Evolutionary conservation across 2,888 invertebrate genomes (phyloP).

Genomic region (Dynastes tityus): DNA sequence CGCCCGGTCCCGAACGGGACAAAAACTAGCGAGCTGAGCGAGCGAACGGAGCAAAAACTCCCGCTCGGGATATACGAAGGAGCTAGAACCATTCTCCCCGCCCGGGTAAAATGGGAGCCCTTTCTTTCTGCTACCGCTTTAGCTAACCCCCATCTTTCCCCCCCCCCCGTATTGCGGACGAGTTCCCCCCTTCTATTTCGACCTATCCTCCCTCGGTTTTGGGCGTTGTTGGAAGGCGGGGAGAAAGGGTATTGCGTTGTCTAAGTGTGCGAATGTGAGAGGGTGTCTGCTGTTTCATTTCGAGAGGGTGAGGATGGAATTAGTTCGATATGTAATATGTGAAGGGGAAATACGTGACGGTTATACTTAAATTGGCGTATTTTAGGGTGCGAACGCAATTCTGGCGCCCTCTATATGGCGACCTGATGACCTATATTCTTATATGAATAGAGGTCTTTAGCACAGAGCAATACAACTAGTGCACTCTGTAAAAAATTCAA

Average conservation of each 20-base stretch:
- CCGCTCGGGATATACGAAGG: conserved; percentile 2
- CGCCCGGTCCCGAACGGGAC: conserved; percentile 50
- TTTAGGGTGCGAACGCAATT: not conserved
- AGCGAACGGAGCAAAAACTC: conserved; percentile 28
- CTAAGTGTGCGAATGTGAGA: not conserved
- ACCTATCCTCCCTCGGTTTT: not conserved
- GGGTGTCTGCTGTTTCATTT: not conserved
- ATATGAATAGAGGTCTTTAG: not conserved
- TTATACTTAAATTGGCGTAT: conserved; percentile 8
- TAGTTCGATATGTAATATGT: conserved; percentile 17
- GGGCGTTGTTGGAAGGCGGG: not conserved
- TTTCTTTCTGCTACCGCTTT: not conserved
- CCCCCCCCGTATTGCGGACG: not conserved
- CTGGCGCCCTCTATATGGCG: not conserved
- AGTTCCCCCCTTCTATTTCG: not conserved
- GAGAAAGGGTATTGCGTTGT: not conserved
- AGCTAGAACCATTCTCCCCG: not conserved
- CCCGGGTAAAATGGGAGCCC: conserved; percentile 5
- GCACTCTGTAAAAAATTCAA: too few species aligned
- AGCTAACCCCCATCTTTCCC: not conserved
- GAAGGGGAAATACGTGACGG: not conserved
- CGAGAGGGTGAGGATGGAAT: conserved; percentile 1
- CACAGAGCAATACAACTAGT: too few species aligned
- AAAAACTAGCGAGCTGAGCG: conserved; percentile 59
- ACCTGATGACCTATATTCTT: conserved; percentile 17